phyloP scores from a whole-genome alignment of 2,888 invertebrate species.

The Acanthopleura granulata region DNA sequence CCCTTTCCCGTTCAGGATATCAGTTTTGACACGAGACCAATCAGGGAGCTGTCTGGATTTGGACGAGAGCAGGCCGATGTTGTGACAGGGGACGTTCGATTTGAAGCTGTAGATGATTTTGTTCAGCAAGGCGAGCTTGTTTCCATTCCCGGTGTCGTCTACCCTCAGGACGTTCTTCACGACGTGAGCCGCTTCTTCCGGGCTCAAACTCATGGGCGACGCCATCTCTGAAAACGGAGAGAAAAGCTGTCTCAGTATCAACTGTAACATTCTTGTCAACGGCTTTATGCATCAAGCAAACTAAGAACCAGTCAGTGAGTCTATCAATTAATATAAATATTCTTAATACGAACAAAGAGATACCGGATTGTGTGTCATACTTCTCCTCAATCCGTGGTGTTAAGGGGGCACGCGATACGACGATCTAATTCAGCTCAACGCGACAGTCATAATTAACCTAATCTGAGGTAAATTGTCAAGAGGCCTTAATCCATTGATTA shows the following conservation, averaged over 20 bases:
- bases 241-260: background rate
- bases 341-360: too few relatives aligned
- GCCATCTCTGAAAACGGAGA: background rate
- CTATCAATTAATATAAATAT: too few relatives aligned
- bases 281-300: too few relatives aligned
- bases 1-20: background rate
- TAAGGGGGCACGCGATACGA: too few relatives aligned
- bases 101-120: constrained; percentile 11
- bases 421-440: too few relatives aligned
- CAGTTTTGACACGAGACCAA: background rate
- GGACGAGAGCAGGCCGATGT: background rate
- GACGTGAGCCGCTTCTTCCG: background rate
- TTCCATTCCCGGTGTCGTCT: background rate
- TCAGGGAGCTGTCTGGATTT: background rate
- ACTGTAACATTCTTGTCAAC: too few relatives aligned
- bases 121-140: constrained; percentile 14
- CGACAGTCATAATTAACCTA: too few relatives aligned
- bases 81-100: background rate
- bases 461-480: too few relatives aligned
- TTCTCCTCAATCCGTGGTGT: too few relatives aligned
- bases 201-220: background rate
- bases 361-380: too few relatives aligned
- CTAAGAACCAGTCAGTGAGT: too few relatives aligned
- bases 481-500: too few relatives aligned
- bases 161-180: constrained; percentile 1